Conservation (phyloP, 2,888 invertebrate species). For the Strigamia crassipes region DNA sequence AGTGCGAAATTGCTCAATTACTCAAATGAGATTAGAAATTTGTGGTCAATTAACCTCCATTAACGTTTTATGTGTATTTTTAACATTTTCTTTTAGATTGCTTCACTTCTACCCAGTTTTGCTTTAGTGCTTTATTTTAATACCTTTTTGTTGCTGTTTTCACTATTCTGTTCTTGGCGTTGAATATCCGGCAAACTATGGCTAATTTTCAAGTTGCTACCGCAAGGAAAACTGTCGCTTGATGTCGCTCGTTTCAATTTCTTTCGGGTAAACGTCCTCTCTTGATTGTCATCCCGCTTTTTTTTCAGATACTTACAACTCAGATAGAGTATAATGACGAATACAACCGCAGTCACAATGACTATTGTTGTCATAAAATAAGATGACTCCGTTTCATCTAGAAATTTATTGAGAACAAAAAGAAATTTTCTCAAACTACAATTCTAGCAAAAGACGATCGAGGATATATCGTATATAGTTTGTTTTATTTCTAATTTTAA, state of each 20-base stretch:
- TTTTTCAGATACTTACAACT: background rate
- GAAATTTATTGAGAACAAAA: background rate
- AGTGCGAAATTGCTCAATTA: too few species aligned
- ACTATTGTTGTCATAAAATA: background rate
- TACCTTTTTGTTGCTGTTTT: constrained; percentile 7
- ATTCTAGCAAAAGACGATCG: too few species aligned
- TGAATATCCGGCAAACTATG: constrained; percentile 73
- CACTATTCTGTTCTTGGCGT: constrained; percentile 43
- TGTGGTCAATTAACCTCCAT: too few species aligned
- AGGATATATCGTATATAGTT: too few species aligned
- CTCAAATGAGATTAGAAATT: too few species aligned
- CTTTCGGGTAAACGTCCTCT: background rate
- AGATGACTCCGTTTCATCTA: background rate
- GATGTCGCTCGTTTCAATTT: background rate
- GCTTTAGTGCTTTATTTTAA: background rate
- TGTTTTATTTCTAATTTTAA: too few species aligned
- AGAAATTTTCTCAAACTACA: too few species aligned
- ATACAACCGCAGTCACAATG: background rate
- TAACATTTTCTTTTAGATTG: background rate
- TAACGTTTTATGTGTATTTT: too few species aligned
- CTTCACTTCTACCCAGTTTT: too few species aligned
- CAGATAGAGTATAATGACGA: background rate
- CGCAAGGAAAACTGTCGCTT: constrained; percentile 43
- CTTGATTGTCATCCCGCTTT: background rate
- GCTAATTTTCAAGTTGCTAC: constrained; percentile 63